Evolutionary conservation across 2,113 vertebrate genomes (phyloP), one percentile per base, ranked within the genome.

Genomic region (Neodontobutis hainanensis): DNA sequence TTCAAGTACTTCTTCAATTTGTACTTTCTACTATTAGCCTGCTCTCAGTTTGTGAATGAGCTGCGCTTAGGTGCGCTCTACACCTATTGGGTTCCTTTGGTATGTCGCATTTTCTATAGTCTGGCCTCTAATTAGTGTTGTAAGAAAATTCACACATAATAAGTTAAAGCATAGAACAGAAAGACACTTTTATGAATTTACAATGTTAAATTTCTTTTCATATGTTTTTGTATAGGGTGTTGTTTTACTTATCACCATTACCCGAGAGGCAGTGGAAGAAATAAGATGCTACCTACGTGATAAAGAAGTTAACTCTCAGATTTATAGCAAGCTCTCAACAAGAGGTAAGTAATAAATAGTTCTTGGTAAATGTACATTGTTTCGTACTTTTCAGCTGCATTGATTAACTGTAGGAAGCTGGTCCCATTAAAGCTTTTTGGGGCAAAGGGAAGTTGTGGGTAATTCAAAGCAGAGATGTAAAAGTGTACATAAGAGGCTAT

Each of bases 1-100:
- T 99, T 99, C 92, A 98, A 97, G 80, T 99, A 99, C 88, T 99
- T 99, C 91, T 97, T 96, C 94, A 99, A 99, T 87, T 91, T 99
- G 73, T 99, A 99, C 75, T 99, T 99, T 81, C 85, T 99, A 75
- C 93, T 99, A 2, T 78, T 99, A 81, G 96, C 97, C 87, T 98
- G 97, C 92, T 99, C 97, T 53, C 97, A 99, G 53, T 99, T 99
- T 77, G 94, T 99, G 0, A 92, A 95, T 0, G 97, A 98, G 80
- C 94, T 99, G 82, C 91, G 96, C 8, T 91, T 99, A 0, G 97
- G 96, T 0, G 95, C 95, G 0, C 95, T 99, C 12, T 99, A 99
- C 77, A 99, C 97, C 0, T 99, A 99, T 92, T 99, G 97, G 97
- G 96, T 98, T 63, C 97, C 97, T 58, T 86, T 99, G 96, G 97